Evolutionary conservation across 2,888 invertebrate species (phyloP), one percentile per base, ranked within the genome.

Genomic region (Pecten maximus): DNA sequence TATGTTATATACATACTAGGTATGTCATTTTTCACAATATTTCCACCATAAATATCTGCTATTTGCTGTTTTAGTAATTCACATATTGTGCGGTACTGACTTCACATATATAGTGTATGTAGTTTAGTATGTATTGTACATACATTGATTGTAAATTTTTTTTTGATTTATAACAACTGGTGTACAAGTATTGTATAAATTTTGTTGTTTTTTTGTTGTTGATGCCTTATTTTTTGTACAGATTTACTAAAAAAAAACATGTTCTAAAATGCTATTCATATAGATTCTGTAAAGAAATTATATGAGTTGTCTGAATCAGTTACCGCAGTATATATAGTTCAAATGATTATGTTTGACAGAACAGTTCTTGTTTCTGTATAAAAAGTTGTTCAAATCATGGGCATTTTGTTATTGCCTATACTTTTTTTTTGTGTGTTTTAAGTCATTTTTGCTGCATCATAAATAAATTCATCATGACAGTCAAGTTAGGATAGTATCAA

Each of bases 91-190:
- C 28, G 35, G 35, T 74, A 74, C 35, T 28, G 28, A 74, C 12
- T 74, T 74, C 28, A 28, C 35, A 28, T 74, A 35, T n/a, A n/a
- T n/a, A n/a, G 8, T 44, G 44, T 44, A 28, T 28, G 74, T 74
- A 74, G 74, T 35, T 74, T 28, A 74, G 74, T 54, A 54, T 54
- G 50, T 54, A 19, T 16, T 54, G 50, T 54, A 54, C 50, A 54
- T 54, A 54, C 28, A 8, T 74, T 74, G 35, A 74, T 74, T 74
- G 74, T 74, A 74, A 74, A 60, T 60, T 60, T 60, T 74, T 74
- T 74, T 74, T 74, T 74, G 74, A 74, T 74, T 74, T 74, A 28
- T 74, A 74, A 28, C 74, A 74, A 74, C 74, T 74, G 74, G 74
- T 74, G 74, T 74, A 74, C 74, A 74, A 28, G 35, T 74, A 35